A percentile compares a stretch with the other conserved stretches of the same genome.
These are phyloP conservation scores for Plodia interpunctella DNA, from an alignment of 1,140 invertebrate genomes.

Conservation along the genomic window DNA sequence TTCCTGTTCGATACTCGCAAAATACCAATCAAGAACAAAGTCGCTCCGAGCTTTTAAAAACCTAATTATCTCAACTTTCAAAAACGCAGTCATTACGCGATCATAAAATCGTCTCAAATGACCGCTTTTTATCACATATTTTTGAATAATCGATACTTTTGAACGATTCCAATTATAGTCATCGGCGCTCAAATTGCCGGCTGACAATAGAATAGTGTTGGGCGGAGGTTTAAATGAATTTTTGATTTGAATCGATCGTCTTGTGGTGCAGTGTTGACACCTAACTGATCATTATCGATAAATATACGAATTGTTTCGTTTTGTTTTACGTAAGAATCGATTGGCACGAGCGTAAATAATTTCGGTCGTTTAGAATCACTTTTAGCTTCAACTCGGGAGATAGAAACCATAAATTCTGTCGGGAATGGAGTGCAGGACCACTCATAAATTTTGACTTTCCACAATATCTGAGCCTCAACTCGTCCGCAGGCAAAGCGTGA, in stretches of 20 bases:
- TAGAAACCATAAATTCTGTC: conserved; percentile 51
- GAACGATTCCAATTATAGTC: conserved; percentile 21
- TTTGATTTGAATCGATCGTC: conserved; percentile 22
- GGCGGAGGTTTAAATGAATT: conserved; percentile 27
- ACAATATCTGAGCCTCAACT: conserved; percentile 34
- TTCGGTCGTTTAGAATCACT: conserved; percentile 46
- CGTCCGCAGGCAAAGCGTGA: conserved; percentile 44
- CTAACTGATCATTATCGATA: conserved; percentile 19
- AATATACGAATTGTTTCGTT: conserved; percentile 25
- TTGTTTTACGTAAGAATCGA: conserved; percentile 24
- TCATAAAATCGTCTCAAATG: conserved; percentile 37
- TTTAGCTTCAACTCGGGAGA: conserved; percentile 45
- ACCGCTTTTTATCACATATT: conserved; percentile 35
- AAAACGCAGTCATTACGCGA: conserved; percentile 34
- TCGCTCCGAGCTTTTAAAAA: conserved; percentile 33
- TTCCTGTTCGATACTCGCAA: background rate
- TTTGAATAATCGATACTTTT: conserved; percentile 30
- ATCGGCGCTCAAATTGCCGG: conserved; percentile 20
- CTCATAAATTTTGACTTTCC: conserved; percentile 50
- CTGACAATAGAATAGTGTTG: conserved; percentile 26
- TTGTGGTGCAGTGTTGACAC: conserved; percentile 23
- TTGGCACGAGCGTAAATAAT: conserved; percentile 23
- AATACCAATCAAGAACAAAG: conserved; percentile 12
- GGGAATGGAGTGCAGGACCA: conserved; percentile 35
- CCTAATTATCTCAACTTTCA: conserved; percentile 30